A percentile compares a stretch with the other conserved stretches of the same genome.
phyloP scores from a whole-genome alignment of 2,797 vertebrate genomes.

The Hybognathus amarus region DNA sequence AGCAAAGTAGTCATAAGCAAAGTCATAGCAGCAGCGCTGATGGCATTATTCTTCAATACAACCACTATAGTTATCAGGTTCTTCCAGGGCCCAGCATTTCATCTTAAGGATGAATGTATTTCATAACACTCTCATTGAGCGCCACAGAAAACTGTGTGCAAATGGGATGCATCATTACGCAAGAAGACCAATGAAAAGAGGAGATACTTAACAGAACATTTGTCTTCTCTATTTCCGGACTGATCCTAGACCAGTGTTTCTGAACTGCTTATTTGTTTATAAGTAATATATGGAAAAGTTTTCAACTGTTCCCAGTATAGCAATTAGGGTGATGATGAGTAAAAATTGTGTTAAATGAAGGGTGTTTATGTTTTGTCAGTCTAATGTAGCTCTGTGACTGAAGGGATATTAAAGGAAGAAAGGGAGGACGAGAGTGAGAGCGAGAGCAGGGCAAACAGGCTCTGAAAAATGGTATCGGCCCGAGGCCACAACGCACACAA shows the following conservation, averaged over 20 bases:
- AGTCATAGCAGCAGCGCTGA: constrained; percentile 1
- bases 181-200: background rate
- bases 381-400: constrained; percentile 3
- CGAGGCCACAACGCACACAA: background rate
- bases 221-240: background rate
- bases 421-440: background rate
- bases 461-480: constrained; percentile 8
- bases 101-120: constrained; percentile 9
- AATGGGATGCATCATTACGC: constrained; percentile 6
- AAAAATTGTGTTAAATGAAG: constrained; percentile 8
- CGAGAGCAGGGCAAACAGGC: background rate
- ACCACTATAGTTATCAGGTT: constrained; percentile 3
- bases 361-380: constrained; percentile 6
- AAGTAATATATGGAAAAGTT: background rate
- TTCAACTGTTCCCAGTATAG: background rate
- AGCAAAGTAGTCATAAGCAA: too few relatives aligned
- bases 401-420: constrained; percentile 3
- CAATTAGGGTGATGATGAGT: background rate
- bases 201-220: constrained; percentile 6
- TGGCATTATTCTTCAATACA: background rate
- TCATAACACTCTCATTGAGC: background rate
- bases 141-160: background rate
- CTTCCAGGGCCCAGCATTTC: constrained; percentile 7
- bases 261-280: background rate
- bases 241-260: background rate